Percentiles rank a stretch among this genome's conserved stretches.
Conservation (phyloP, 2,888 invertebrate species). For the Xanthorhoe spadicearia region DNA sequence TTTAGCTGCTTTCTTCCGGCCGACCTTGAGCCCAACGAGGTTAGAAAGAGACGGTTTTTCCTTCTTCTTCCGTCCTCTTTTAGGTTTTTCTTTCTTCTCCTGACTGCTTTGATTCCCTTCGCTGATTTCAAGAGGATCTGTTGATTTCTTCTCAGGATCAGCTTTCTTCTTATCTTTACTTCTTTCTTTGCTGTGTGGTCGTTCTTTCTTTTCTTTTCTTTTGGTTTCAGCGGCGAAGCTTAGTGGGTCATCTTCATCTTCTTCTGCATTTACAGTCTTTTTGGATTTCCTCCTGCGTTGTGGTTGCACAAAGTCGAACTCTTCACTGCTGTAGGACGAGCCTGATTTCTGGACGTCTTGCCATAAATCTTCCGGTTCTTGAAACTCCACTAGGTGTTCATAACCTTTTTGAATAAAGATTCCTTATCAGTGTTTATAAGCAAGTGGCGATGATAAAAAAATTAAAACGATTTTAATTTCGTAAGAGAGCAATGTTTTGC, state of each 20-base stretch:
- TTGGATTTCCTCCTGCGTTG: slow-evolving; percentile 60
- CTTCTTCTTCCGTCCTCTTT: slow-evolving; percentile 51
- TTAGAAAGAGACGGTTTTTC: slow-evolving; percentile 53
- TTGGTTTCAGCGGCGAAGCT: slow-evolving; percentile 58
- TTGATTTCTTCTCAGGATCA: slow-evolving; percentile 21
- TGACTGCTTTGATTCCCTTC: slow-evolving; percentile 28
- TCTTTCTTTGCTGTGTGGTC: slow-evolving; percentile 67
- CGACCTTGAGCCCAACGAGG: slow-evolving; percentile 68
- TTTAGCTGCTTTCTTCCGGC: slow-evolving; percentile 42
- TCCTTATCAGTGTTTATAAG: not conserved
- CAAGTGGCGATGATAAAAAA: too few species aligned
- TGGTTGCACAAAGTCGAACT: slow-evolving; percentile 38
- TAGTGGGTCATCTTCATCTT: slow-evolving; percentile 71
- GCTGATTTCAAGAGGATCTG: slow-evolving; percentile 33
- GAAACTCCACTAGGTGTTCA: slow-evolving; percentile 74
- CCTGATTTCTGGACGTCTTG: slow-evolving; percentile 54
- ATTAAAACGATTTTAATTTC: too few species aligned
- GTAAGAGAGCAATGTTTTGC: too few species aligned
- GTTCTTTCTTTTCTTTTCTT: slow-evolving; percentile 63
- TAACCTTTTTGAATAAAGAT: slow-evolving; percentile 64
- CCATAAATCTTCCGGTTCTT: slow-evolving; percentile 70
- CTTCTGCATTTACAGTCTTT: slow-evolving; percentile 48
- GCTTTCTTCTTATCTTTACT: slow-evolving; percentile 52
- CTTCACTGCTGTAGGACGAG: slow-evolving; percentile 52
- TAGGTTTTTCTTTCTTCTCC: slow-evolving; percentile 45